Evolutionary conservation across 1,140 invertebrate genomes (phyloP).

Genomic region (Aphidius gifuensis): DNA sequence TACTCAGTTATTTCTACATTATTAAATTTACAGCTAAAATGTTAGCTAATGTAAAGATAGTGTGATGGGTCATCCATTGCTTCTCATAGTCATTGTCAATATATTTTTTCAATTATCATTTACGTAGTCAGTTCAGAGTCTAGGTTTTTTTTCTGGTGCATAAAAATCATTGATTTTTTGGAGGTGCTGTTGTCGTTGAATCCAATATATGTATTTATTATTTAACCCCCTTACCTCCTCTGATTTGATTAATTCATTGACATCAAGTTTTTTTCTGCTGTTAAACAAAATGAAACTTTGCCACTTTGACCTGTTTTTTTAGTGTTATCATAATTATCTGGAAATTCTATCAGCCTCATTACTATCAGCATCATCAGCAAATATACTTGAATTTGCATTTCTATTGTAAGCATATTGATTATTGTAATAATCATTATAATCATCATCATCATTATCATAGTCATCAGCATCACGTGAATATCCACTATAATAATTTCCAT

Average conservation of each 20-base stretch:
- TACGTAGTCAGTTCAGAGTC: too few species aligned
- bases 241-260: constrained; percentile 28
- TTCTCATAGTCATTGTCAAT: too few species aligned
- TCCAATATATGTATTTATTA: too few species aligned
- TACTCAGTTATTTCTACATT: too few species aligned
- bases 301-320: constrained; percentile 13
- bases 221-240: constrained; percentile 32
- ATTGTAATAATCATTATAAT: constrained; percentile 39
- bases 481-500: constrained; percentile 32
- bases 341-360: constrained; percentile 4
- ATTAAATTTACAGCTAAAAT: too few species aligned
- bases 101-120: too few species aligned
- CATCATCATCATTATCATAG: constrained; percentile 29
- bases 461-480: constrained; percentile 43
- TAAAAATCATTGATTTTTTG: too few species aligned
- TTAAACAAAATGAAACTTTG: constrained; percentile 42
- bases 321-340: constrained; percentile 19
- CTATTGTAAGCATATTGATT: constrained; percentile 54
- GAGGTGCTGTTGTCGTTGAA: too few species aligned
- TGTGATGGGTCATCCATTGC: too few species aligned
- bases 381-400: constrained; percentile 47
- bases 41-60: too few species aligned
- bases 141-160: too few species aligned
- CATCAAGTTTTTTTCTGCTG: constrained; percentile 43
- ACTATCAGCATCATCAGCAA: constrained; percentile 3